These are phyloP conservation scores for Phataginus tricuspis DNA, from an alignment of 2,797 vertebrate species.

Conservation along the genomic window DNA sequence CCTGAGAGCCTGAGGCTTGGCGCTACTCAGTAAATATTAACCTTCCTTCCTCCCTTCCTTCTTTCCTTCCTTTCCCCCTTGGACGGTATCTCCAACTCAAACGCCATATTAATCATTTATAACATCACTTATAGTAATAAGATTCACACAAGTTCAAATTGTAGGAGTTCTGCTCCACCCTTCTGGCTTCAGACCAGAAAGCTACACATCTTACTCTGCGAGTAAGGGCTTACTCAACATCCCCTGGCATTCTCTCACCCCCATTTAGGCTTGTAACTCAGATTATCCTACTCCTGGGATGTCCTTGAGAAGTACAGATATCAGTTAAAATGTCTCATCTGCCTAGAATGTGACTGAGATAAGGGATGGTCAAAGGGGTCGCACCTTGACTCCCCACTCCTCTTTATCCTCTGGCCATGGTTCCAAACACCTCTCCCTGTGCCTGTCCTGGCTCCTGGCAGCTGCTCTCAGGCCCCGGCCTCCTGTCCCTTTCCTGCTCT, in stretches of 20 bases:
- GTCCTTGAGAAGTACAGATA: not conserved
- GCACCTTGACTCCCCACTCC: not conserved
- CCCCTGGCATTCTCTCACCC: not conserved
- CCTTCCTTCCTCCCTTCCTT: not conserved
- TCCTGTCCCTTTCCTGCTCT: not conserved
- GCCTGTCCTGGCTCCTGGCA: not conserved
- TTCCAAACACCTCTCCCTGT: not conserved
- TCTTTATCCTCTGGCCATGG: not conserved
- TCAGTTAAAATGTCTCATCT: not conserved
- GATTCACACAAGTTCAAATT: conserved; percentile 54
- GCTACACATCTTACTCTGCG: not conserved
- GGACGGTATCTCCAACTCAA: conserved; percentile 47
- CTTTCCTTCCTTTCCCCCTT: not conserved
- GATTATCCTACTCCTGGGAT: not conserved
- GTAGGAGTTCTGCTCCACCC: not conserved
- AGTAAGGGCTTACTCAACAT: not conserved
- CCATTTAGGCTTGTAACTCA: not conserved
- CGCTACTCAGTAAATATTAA: not conserved
- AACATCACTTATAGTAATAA: not conserved
- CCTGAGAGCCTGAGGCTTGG: not conserved
- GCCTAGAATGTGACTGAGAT: not conserved
- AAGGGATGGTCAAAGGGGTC: not conserved
- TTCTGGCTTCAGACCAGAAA: not conserved
- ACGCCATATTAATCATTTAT: conserved; percentile 59
- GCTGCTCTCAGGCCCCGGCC: not conserved